Base-by-base conservation (phyloP, 2,888 invertebrate genomes). In the Caenorhabditis angaria region DNA sequence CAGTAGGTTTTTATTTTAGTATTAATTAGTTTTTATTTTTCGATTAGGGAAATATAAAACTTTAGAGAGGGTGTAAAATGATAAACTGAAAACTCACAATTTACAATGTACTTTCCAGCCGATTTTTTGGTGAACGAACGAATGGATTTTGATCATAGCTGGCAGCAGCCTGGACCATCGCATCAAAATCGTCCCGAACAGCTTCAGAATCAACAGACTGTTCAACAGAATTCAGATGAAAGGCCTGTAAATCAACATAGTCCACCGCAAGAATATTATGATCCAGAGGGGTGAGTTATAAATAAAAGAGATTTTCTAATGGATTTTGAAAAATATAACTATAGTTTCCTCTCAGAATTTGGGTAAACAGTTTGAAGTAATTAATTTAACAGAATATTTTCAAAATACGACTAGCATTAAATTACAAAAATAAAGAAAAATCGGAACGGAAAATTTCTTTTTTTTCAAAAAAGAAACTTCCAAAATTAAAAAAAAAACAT, bases 211-310 rank as follows among this genome's bases (percentile, higher is more conserved):
- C 59, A 41, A 6, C 63, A 18, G 32, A 8, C 24, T n/a, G 56
- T 20, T 22, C 47, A 35, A 20, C 20, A 35, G 32, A 25, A 54
- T 24, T 24, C n/a, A 53, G 12, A 14, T 25, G 28, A 32, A 35
- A 28, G 28, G 18, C 14, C 8, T 1, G 58, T 50, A 25, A 73
- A 78, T 66, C 77, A 74, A 51, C 77, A 77, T 47, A 74, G 74
- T 57, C 78, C 78, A 4, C 78, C 76, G 22, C 78, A 78, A 29
- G 76, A 78, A 35, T 76, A 58, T 65, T 78, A 78, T 58, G 76
- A 78, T 54, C 58, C 50, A 20, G 71, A 71, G 53, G 61, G 67
- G 71, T 67, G 0, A 50, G 70, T 65, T 47, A 12, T 8, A 0
- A 10, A n/a, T 47, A n/a, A n/a, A n/a, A n/a, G n/a, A n/a, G n/a